Evolutionary conservation across 2,888 invertebrate genomes (phyloP).

Genomic region (Aelia acuminata): DNA sequence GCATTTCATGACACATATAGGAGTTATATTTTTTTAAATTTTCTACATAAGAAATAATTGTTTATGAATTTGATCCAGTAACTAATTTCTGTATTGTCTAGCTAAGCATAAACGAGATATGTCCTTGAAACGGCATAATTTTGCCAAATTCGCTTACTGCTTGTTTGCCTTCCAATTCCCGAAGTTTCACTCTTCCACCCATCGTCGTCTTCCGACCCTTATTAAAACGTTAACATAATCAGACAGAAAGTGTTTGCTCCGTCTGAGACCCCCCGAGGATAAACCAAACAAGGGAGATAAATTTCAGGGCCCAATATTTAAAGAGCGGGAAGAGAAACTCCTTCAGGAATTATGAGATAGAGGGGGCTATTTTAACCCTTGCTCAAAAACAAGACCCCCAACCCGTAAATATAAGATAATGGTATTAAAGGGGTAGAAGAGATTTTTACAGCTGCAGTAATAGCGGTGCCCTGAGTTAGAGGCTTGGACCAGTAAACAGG

Average conservation of each 20-base stretch:
- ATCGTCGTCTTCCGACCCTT: background rate
- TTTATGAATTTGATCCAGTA: too few species aligned
- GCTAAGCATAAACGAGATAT: too few species aligned
- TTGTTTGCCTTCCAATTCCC: background rate
- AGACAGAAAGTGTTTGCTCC: constrained; percentile 48
- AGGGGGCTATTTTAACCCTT: constrained; percentile 59
- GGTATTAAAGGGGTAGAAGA: constrained; percentile 58
- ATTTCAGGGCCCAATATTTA: constrained; percentile 54
- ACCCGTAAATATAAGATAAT: constrained; percentile 59
- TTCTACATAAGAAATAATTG: too few species aligned
- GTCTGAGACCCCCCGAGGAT: constrained; percentile 17
- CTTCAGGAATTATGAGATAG: constrained; percentile 57
- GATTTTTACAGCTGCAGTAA: constrained; percentile 43
- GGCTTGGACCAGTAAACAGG: constrained; percentile 32
- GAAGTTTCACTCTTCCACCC: background rate
- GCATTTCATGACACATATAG: too few species aligned
- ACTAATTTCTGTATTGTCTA: too few species aligned
- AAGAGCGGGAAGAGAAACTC: constrained; percentile 50
- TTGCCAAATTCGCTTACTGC: background rate
- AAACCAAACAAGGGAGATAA: constrained; percentile 55
- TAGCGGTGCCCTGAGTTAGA: constrained; percentile 49
- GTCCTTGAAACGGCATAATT: too few species aligned
- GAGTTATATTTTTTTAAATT: too few species aligned
- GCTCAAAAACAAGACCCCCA: constrained; percentile 56
- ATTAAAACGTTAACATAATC: constrained; percentile 40